Conservation (phyloP, 2,888 invertebrate genomes). For the Augochlorella aurata region DNA sequence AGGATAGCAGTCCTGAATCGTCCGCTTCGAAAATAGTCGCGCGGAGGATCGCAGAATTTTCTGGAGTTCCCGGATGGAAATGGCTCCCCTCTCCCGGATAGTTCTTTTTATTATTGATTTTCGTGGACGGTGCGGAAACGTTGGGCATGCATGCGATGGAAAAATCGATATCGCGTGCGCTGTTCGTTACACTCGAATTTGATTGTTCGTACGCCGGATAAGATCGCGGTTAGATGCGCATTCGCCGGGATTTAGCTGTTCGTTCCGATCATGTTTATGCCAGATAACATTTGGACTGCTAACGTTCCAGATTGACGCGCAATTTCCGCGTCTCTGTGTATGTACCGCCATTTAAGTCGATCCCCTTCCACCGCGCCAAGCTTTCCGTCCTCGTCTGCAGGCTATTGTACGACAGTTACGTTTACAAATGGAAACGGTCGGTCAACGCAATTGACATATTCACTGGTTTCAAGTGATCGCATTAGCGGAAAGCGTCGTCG, state of each 20-base stretch:
- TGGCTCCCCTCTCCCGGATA: not conserved
- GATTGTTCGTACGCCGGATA: not conserved
- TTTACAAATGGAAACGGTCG: not conserved
- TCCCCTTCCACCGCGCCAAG: constrained; percentile 10
- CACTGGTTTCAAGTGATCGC: not conserved
- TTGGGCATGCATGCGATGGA: constrained; percentile 17
- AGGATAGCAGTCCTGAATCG: not conserved
- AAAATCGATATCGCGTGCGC: constrained; percentile 12
- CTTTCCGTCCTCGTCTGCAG: constrained; percentile 8
- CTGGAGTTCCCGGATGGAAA: not conserved
- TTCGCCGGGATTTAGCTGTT: not conserved
- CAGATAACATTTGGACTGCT: constrained; percentile 31
- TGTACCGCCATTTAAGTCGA: constrained; percentile 33
- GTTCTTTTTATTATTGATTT: constrained; percentile 15
- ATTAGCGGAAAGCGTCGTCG: not conserved
- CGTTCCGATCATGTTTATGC: constrained; percentile 12
- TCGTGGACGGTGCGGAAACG: not conserved
- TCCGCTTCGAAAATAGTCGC: not conserved
- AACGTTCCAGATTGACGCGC: constrained; percentile 35
- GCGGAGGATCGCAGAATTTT: not conserved
- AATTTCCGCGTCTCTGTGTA: constrained; percentile 39
- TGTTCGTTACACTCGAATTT: not conserved
- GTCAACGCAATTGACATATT: not conserved
- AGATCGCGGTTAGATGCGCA: not conserved
- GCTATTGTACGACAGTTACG: constrained; percentile 12